Evolutionary conservation across 2,888 invertebrate genomes (phyloP), one percentile per base, ranked within the genome.

Genomic region (Eretmocerus hayati): DNA sequence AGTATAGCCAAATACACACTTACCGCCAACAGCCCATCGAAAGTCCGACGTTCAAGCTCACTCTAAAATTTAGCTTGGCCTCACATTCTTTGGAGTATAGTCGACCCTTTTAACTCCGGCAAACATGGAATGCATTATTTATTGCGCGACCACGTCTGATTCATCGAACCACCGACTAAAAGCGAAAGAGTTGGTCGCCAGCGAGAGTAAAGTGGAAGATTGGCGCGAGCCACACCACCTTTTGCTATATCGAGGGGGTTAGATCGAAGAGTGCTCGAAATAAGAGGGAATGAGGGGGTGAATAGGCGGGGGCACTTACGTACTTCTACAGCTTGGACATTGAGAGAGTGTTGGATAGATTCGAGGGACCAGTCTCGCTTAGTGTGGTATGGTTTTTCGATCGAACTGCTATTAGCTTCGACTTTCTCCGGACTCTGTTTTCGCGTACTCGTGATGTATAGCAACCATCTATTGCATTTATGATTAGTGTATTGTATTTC

Each of bases 51-150:
- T 47, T 44, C 54, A 41, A 58, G 57, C 56, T 62, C 60, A 59
- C 56, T 59, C 56, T 56, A 57, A 58, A 62, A 63, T 62, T 59
- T 60, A 61, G 56, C 61, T 57, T 23, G 40, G 32, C 46, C 55
- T 52, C 52, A n/a, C 55, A 55, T 56, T 60, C 54, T n/a, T n/a
- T n/a, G n/a, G 58, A 62, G 60, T 59, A 58, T 58, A n/a, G n/a
- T n/a, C 58, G 61, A 66, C 65, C 65, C 66, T 66, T 64, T 64
- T 64, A 66, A 61, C 62, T 63, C 57, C 58, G 57, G 60, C 64
- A 64, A 66, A 65, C 63, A 65, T 56, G 56, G 61, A 63, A 66
- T 67, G 62, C 64, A 66, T 66, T 66, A 67, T 67, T 67, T 67
- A 67, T 67, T 57, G 50, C 57, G 58, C 57, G 58, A 61, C 58